These are phyloP conservation scores for Falco columbarius DNA, from an alignment of 2,797 vertebrate species.

Conservation along the genomic window DNA sequence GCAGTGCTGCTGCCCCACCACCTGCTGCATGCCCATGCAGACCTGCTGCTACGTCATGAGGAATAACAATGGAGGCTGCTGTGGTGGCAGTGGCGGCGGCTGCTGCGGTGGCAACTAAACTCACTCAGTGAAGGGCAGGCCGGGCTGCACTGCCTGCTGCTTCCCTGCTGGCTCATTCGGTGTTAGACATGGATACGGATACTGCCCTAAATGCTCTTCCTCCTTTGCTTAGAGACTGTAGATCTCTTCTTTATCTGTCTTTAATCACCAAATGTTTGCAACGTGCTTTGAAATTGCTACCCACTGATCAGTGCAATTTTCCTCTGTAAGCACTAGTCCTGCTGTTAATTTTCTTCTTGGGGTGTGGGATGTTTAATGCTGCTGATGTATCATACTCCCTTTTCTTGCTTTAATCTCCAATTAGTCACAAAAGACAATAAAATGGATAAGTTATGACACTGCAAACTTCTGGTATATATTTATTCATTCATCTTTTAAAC, in stretches of 20 bases:
- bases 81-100: background rate
- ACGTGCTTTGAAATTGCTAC: background rate
- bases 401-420: background rate
- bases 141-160: background rate
- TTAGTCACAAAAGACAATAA: conserved; percentile 29
- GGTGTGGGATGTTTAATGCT: background rate
- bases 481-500: background rate
- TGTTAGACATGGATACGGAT: background rate
- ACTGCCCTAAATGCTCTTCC: rapidly evolving
- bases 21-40: background rate
- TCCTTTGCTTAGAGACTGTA: background rate
- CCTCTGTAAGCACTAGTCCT: background rate
- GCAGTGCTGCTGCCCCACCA: background rate
- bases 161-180: background rate
- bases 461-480: background rate
- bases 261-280: background rate
- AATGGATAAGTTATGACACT: background rate
- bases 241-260: background rate
- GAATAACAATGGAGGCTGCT: background rate
- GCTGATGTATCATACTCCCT: background rate
- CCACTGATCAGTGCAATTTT: no score
- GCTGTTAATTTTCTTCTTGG: background rate
- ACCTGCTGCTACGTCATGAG: background rate
- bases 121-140: rapidly evolving
- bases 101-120: background rate